A percentile compares a stretch with the other conserved stretches of the same genome.
phyloP scores from a whole-genome alignment of 2,797 vertebrate genomes.

The Xenopus petersii region DNA sequence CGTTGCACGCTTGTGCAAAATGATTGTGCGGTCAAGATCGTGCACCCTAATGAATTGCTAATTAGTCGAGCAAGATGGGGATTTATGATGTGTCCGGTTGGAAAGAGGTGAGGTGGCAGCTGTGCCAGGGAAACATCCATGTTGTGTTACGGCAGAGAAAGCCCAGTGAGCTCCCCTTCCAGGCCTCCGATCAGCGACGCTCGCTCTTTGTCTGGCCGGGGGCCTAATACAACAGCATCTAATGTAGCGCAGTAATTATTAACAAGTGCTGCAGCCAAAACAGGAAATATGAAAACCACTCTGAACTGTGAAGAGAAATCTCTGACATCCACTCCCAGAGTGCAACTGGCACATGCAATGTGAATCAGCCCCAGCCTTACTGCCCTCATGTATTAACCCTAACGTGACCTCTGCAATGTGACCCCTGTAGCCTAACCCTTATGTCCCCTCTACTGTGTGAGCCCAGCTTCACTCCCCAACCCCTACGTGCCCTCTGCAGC shows the following conservation, averaged over 20 bases:
- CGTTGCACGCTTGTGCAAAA: no score
- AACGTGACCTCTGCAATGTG: no score
- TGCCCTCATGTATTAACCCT: no score
- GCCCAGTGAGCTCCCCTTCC: not conserved
- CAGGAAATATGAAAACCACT: conserved; percentile 37
- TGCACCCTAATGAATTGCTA: no score
- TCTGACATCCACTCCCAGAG: conserved; percentile 21
- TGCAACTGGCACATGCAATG: not conserved
- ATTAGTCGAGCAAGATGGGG: not conserved
- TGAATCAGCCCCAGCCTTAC: not conserved
- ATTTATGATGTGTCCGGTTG: not conserved
- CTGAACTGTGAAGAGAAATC: conserved; percentile 26
- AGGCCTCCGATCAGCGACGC: conserved; percentile 26
- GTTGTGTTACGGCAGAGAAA: conserved; percentile 20
- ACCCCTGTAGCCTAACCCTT: no score
- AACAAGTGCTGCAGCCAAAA: conserved; percentile 33
- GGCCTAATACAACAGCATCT: conserved; percentile 43
- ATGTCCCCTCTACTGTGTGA: no score
- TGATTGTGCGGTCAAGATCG: no score
- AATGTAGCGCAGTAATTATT: conserved; percentile 43
- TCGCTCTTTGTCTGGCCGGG: conserved; percentile 28
- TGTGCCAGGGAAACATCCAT: conserved; percentile 27
- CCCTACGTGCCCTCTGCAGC: no score
- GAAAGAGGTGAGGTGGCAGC: not conserved
- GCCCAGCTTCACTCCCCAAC: no score